Conservation (phyloP, 2,888 invertebrate species). For the Nephrotoma guestfalica region DNA sequence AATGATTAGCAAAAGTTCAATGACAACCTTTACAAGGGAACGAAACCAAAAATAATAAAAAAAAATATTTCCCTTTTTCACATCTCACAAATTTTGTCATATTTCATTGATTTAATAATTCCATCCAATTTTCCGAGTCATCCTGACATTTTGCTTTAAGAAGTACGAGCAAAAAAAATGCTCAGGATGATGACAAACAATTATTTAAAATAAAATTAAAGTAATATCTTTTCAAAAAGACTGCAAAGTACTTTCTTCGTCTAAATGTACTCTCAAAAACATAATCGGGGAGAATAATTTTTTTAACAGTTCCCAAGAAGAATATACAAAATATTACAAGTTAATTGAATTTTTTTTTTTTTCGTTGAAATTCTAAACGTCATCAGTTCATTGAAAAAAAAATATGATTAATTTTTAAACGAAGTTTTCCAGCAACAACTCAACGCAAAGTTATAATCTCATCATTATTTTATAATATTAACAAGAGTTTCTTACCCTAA, state of each 20-base stretch:
- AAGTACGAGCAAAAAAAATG: not conserved
- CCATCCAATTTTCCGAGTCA: not conserved
- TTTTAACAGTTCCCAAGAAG: not conserved
- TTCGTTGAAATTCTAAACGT: not conserved
- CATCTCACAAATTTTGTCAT: not conserved
- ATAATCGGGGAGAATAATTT: not conserved
- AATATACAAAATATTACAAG: not conserved
- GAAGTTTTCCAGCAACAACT: not conserved
- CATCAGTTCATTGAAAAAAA: not conserved
- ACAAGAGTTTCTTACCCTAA: not conserved
- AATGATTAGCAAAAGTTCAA: not conserved
- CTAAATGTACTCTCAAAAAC: not conserved
- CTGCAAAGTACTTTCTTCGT: not conserved
- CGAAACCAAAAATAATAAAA: not conserved
- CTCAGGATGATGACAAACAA: not conserved
- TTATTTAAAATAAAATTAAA: not conserved
- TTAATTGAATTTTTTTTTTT: not conserved
- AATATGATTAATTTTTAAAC: not conserved
- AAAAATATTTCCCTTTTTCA: not conserved
- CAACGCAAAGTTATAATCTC: not conserved
- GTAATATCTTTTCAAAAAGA: not conserved
- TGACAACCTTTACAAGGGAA: not conserved
- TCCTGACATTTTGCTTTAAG: not conserved
- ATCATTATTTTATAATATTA: not conserved
- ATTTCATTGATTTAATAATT: not conserved